Evolutionary conservation across 2,113 vertebrate species (phyloP).

Genomic region (Sylvia atricapilla): DNA sequence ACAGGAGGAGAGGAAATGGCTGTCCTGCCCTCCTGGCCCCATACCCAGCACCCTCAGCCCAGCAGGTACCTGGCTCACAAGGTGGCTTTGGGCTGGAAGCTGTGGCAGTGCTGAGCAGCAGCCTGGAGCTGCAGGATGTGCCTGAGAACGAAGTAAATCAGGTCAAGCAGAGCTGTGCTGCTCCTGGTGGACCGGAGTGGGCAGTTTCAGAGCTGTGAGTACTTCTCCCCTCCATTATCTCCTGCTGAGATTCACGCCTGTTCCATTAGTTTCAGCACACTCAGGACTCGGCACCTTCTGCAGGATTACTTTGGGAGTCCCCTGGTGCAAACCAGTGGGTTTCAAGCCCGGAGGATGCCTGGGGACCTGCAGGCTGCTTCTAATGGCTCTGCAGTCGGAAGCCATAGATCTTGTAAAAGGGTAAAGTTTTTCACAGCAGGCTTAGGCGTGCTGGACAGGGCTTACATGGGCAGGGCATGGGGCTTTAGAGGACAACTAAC

Average conservation of each 20-base stretch:
- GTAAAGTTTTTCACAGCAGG: not conserved
- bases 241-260: not conserved
- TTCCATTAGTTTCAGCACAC: not conserved
- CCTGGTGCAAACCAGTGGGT: not conserved
- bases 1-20: not conserved
- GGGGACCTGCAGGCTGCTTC: not conserved
- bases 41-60: accelerated
- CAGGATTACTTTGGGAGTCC: not conserved
- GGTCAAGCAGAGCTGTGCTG: not conserved
- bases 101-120: not conserved
- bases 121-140: not conserved
- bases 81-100: not conserved
- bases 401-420: not conserved
- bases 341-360: not conserved
- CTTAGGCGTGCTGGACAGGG: not conserved
- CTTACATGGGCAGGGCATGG: not conserved
- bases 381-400: not conserved
- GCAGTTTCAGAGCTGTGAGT: not conserved
- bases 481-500: not conserved
- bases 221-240: not conserved
- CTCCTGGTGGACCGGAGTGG: not conserved
- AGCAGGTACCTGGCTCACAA: not conserved
- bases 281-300: not conserved
- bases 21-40: not conserved
- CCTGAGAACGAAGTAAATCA: not conserved